Evolutionary conservation across 2,797 vertebrate species (phyloP).

Genomic region (Sebastes matsubarae): DNA sequence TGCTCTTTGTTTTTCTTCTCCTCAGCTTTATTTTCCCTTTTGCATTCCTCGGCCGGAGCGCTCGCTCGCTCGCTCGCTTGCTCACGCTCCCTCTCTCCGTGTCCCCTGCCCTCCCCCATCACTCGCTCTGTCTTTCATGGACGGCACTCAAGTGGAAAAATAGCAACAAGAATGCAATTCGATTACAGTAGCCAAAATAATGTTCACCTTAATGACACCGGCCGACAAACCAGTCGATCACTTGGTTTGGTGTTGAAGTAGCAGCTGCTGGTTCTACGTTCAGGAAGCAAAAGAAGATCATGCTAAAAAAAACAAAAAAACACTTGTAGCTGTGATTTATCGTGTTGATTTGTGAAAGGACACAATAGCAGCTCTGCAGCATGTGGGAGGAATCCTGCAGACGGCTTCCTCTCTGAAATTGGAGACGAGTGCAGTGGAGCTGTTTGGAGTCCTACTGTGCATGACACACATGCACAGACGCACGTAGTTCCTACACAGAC

Average conservation of each 20-base stretch:
- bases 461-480: neutral
- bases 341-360: conserved; percentile 42
- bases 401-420: conserved; percentile 38
- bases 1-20: conserved; percentile 73
- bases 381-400: conserved; percentile 49
- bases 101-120: conserved; percentile 18
- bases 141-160: conserved; percentile 71
- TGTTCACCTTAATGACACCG: conserved; percentile 62
- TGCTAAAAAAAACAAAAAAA: neutral
- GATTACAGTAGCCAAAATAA: conserved; percentile 70
- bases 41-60: conserved; percentile 67
- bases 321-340: conserved; percentile 49
- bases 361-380: conserved; percentile 32
- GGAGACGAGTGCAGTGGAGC: conserved; percentile 21
- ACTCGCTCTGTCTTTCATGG: conserved; percentile 48
- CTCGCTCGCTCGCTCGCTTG: conserved; percentile 14
- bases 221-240: conserved; percentile 37
- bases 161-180: conserved; percentile 67
- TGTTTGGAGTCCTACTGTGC: conserved; percentile 15
- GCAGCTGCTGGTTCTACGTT: conserved; percentile 1
- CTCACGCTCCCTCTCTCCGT: neutral
- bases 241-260: conserved; percentile 24
- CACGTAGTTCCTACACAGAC: neutral
- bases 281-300: neutral
- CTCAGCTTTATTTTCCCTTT: conserved; percentile 71